Conservation (phyloP, 1,140 invertebrate species). For the Drosophila mayri region DNA sequence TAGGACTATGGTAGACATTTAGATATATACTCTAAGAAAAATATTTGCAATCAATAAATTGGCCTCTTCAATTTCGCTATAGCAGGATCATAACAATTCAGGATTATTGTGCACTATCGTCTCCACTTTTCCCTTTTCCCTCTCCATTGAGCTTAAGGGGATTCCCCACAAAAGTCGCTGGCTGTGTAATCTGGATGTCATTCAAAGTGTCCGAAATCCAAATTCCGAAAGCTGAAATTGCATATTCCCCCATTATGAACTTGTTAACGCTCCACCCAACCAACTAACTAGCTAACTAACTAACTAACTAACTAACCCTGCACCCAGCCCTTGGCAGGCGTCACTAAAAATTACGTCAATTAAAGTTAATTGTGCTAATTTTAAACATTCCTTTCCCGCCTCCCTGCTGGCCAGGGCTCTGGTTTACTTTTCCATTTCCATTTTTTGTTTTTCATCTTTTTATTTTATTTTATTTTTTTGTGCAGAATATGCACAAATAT, state of each 20-base stretch:
- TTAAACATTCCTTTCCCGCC: constrained; percentile 39
- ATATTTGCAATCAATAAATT: too few species aligned
- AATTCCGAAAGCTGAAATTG: constrained; percentile 57
- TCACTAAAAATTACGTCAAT: constrained; percentile 78
- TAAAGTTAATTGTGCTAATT: constrained; percentile 81
- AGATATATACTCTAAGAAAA: too few species aligned
- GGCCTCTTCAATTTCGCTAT: too few species aligned
- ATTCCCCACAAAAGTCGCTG: constrained; percentile 13
- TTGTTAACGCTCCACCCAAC: constrained; percentile 59
- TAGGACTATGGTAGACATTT: too few species aligned
- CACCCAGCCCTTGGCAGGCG: constrained; percentile 8
- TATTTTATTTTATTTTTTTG: constrained; percentile 4
- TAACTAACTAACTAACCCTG: constrained; percentile 1
- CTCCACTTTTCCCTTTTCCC: not conserved
- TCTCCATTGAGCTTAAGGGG: not conserved
- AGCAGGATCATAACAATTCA: constrained; percentile 9
- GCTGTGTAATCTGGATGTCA: constrained; percentile 53
- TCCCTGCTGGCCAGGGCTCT: not conserved
- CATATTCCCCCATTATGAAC: constrained; percentile 74
- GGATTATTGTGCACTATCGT: not conserved
- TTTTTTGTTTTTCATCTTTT: constrained; percentile 5
- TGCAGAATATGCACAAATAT: constrained; percentile 72
- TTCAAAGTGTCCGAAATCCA: constrained; percentile 60
- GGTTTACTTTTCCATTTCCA: constrained; percentile 38
- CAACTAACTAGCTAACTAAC: constrained; percentile 15